Base-by-base conservation (phyloP, 2,888 invertebrate species). In the Oxytorus armatus region DNA sequence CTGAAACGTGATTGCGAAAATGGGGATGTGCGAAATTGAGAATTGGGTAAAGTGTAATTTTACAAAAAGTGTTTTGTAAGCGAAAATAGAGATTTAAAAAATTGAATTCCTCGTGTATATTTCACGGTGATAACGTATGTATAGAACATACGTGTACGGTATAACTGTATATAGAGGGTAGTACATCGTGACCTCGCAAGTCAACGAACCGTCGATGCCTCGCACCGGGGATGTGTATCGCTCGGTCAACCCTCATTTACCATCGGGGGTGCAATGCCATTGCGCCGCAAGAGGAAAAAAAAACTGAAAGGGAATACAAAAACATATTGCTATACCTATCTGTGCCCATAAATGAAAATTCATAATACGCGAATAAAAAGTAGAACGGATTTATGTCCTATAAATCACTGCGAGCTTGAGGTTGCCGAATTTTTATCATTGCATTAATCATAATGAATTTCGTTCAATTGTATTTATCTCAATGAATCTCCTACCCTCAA, bases 151-250 rank as follows among this genome's bases (percentile, higher is more conserved):
- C 51, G 68, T 39, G 10, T 18, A 18, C 21, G 14, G 49, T 68
- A 51, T 79, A 47, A 47, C 57, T 53, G 39, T 74, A 47, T 18
- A 74, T 72, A 53, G 61, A 44, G 72, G 59, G 57, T 61, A 51
- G 55, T 72, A 69, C 66, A 65, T 69, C 69, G 69, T 79, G 77
- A 82, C 78, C 78, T 82, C 72, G 65, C 77, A 59, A 82, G 82
- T 78, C 81, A 83, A 83, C 76, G 81, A 81, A 77, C 83, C 79
- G 66, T 76, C 81, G 76, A 81, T 79, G 72, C 76, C 79, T 77
- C 77, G 23, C 74, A 61, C 72, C 63, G 68, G 76, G 81, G 76
- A 75, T 77, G 77, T 74, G 68, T 75, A 79, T 82, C 79, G 69
- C 79, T 75, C 76, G 70, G 77, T 57, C 79, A 74, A 68, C 73